Conservation (phyloP, 2,113 vertebrate genomes). For the Drymodes brunneopygia region DNA sequence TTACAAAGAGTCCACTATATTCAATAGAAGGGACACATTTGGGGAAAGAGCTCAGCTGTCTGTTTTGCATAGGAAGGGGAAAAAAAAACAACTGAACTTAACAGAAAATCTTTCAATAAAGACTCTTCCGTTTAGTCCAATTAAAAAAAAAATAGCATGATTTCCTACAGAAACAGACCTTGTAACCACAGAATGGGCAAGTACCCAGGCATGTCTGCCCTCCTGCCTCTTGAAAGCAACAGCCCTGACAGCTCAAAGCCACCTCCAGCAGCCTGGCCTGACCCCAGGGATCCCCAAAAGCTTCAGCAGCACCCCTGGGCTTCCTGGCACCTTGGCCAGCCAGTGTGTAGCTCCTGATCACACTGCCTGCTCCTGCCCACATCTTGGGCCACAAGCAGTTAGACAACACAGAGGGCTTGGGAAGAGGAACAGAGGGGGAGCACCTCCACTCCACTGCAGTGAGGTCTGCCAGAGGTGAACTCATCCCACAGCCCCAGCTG, state of each 20-base stretch:
- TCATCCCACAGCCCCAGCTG: background rate
- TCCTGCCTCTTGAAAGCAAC: background rate
- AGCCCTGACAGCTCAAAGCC: background rate
- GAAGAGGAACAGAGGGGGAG: background rate
- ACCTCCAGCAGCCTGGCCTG: background rate
- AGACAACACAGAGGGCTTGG: background rate
- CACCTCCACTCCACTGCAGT: background rate
- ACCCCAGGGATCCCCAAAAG: background rate
- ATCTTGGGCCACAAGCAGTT: background rate
- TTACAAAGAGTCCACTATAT: background rate
- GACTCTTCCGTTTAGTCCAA: background rate
- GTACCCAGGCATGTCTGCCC: rapidly evolving
- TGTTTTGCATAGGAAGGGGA: background rate
- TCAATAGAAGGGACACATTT: background rate
- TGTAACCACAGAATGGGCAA: background rate
- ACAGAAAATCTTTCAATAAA: background rate
- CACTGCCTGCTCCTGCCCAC: background rate
- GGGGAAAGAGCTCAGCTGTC: background rate
- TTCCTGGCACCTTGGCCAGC: background rate
- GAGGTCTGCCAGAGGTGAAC: background rate
- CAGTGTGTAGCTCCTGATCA: rapidly evolving
- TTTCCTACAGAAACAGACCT: background rate
- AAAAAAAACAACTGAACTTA: background rate
- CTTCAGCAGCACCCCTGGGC: rapidly evolving
- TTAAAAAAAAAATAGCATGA: background rate